Evolutionary conservation across 30 jellyfish, hydroid and myxozoan species (phyloP), one percentile per base, ranked within the genome.

Genomic region (Turritopsis dohrnii): DNA sequence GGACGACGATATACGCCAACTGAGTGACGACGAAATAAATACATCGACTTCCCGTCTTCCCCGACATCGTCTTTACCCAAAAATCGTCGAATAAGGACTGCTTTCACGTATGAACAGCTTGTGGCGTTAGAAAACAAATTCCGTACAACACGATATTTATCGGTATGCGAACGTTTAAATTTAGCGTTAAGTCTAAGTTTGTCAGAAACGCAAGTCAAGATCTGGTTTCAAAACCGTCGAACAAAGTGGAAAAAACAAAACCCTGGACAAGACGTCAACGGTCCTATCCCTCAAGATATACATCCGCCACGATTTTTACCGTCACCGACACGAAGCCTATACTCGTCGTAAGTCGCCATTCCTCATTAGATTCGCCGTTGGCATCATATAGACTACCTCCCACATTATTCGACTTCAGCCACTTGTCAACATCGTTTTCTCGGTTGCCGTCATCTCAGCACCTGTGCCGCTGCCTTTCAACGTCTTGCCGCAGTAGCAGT

Each of bases 221-320:
- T 90, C 29, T 90, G 97, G 97, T 90, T 86, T 81, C 97, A 90
- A 71, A 90, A 90, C 71, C 77, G 97, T 17, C 28, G 97, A 74
- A 90, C 97, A 30, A 90, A 90, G 71, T 90, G 97, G 97, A 90
- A 90, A 90, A 90, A 90, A 80, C 97, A 90, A 74, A 92, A 92
- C 81, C 97, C 97, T 0, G 97, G 97, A 1, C 95, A 92, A 54
- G 97, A 92, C 54, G 97, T 92, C 1, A 92, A 92, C 71, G 97
- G 97, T 60, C 97, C 97, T 8, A 92, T 60, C 28, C 77, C 77
- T 69, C 77, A 69, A 69, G 77, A 69, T 8, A 69, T 69, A 8
- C 77, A 69, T 19, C 30, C 16, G 28, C 28, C 28, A n/a, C 16
- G 77, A 69, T n/a, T 69, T 9, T n/a, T 69, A 19, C 77, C 77